Conservation (phyloP, 2,888 invertebrate species). For the Adelognathus sp. region DNA sequence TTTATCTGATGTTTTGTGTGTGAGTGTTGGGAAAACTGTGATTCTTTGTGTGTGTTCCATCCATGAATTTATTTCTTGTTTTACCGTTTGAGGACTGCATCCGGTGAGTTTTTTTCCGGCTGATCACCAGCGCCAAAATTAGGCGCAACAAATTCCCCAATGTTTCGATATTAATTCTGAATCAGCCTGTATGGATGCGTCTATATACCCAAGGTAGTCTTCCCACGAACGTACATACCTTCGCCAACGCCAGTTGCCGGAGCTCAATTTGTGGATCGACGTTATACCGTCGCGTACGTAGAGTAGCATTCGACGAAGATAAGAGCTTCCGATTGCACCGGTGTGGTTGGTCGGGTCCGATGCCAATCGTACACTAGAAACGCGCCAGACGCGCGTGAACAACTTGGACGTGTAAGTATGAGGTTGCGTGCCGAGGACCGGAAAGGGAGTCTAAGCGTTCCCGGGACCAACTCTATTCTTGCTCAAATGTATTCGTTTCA, state of each 20-base stretch:
- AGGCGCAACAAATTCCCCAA: no score
- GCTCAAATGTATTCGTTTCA: constrained; percentile 19
- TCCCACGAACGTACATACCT: not conserved
- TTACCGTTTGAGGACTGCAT: no score
- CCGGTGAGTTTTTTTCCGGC: no score
- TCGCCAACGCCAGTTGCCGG: not conserved
- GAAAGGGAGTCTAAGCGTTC: not conserved
- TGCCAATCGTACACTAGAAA: constrained; percentile 7
- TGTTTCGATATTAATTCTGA: no score
- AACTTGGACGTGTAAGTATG: not conserved
- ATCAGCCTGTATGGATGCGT: no score
- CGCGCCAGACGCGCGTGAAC: not conserved
- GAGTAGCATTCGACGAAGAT: constrained; percentile 19
- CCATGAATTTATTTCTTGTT: no score
- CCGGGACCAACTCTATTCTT: not conserved
- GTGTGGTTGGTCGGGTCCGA: constrained; percentile 5
- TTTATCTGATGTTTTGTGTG: no score
- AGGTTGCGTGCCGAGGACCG: not conserved
- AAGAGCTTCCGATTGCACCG: constrained; percentile 17
- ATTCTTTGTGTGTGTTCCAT: no score
- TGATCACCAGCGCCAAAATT: no score
- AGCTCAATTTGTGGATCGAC: constrained; percentile 28
- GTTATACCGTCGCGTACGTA: not conserved
- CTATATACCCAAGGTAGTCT: no score
- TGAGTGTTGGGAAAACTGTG: no score